Evolutionary conservation across 2,113 vertebrate species (phyloP).

Genomic region (Synchiropus splendidus): DNA sequence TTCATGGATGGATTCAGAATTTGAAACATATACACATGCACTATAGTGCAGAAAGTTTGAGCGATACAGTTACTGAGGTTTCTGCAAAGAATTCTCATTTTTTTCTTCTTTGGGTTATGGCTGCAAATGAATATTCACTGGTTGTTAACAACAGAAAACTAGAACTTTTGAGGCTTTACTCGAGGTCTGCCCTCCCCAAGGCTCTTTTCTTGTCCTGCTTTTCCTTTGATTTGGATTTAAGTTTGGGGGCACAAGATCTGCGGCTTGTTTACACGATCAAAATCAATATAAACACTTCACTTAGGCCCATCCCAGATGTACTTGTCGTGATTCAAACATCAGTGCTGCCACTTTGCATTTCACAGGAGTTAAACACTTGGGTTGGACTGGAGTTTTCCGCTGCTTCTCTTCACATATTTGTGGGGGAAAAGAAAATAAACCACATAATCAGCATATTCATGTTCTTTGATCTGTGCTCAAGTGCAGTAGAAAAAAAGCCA

Average conservation of each 20-base stretch:
- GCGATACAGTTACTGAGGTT: too few species aligned
- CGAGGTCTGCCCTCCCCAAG: constrained; percentile 10
- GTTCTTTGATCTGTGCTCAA: constrained; percentile 24
- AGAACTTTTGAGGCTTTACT: background rate
- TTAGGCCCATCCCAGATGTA: constrained; percentile 13
- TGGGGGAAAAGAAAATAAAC: constrained; percentile 11
- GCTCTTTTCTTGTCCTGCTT: constrained; percentile 4
- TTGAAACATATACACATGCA: too few species aligned
- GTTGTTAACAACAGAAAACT: too few species aligned
- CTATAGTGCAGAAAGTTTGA: too few species aligned
- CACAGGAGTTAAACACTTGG: constrained; percentile 5
- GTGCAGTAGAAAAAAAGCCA: constrained; percentile 9
- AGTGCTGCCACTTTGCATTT: constrained; percentile 22
- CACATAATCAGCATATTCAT: constrained; percentile 8
- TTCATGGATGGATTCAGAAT: too few species aligned
- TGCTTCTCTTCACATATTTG: constrained; percentile 11
- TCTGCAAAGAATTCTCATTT: too few species aligned
- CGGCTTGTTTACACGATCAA: constrained; percentile 21
- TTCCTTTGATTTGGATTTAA: constrained; percentile 11
- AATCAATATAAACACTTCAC: constrained; percentile 12
- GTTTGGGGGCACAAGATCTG: constrained; percentile 4
- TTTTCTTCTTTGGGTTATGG: too few species aligned
- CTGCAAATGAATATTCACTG: too few species aligned
- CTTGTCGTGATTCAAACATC: constrained; percentile 18
- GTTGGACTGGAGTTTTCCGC: constrained; percentile 1